Evolutionary conservation across 2,113 vertebrate species (phyloP), one percentile per base, ranked within the genome.

Genomic region (Plectropomus leopardus): DNA sequence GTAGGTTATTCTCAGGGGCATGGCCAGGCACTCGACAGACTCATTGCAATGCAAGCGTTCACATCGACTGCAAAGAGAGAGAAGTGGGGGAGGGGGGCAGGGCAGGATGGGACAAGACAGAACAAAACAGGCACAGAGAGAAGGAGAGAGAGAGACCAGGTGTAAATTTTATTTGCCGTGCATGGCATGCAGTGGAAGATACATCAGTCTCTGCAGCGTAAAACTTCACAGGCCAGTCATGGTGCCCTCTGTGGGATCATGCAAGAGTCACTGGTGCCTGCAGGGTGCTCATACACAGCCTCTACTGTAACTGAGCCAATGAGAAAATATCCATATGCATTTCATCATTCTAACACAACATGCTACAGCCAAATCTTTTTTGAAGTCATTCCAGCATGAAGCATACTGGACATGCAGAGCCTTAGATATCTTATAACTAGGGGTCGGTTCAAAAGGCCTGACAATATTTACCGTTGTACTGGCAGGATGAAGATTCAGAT

Each of bases 11-110:
- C 98, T 96, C 96, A 98, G 89, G 89, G 98, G 98, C 95, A 96
- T 96, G 95, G 93, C 92, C 96, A 95, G 96, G 96, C 98, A 99
- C 94, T 98, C 96, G 94, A 94, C 95, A 96, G 93, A 96, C 88
- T 97, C 97, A 96, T 96, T 96, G 96, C 98, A 99, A 96, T 97
- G 96, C 97, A 99, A 97, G 96, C 97, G 98, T 93, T 99, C 98
- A 53, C 98, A 99, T 96, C 97, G 97, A 96, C 98, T 99, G 98
- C 94, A 96, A 91, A 89, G 66, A 85, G 94, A 96, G 92, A 57
- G 67, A 44, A 48, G 47, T 19, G 94, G 40, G 23, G 40, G 60
- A 23, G 45, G 32, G 68, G 55, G 95, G 93, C 93, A 92, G 89
- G 89, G 34, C 36, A 61, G 83, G 75, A 87, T 5, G 94, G 95